These are phyloP conservation scores for Procapra przewalskii DNA, from an alignment of 2,113 vertebrate genomes.

Conservation along the genomic window DNA sequence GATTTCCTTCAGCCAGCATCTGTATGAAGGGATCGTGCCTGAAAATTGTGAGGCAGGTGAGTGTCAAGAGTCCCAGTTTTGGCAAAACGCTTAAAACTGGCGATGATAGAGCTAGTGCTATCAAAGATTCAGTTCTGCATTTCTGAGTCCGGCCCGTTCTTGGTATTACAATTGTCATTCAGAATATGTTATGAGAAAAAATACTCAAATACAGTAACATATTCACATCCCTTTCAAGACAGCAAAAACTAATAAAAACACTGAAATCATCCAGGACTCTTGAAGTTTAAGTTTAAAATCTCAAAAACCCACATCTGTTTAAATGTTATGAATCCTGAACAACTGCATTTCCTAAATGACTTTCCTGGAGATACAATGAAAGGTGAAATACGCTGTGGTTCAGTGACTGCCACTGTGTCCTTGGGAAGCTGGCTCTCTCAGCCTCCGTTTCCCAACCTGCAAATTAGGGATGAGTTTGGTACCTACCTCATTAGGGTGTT, in stretches of 20 bases:
- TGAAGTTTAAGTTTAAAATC: background rate
- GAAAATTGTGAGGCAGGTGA: slow-evolving; percentile 90
- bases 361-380: background rate
- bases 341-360: background rate
- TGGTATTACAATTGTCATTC: background rate
- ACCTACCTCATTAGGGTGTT: background rate
- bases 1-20: slow-evolving; percentile 83
- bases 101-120: background rate
- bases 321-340: background rate
- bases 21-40: slow-evolving; percentile 82
- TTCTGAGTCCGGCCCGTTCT: background rate
- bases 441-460: background rate
- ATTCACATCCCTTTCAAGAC: background rate
- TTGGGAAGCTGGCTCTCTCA: background rate
- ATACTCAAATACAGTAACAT: background rate
- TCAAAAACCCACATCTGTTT: background rate
- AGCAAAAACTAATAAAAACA: background rate
- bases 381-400: background rate
- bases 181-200: background rate
- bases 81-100: background rate
- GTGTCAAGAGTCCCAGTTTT: background rate
- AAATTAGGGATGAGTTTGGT: background rate
- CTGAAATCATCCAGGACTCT: background rate
- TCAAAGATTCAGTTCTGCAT: background rate
- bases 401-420: background rate